A percentile compares a stretch with the other conserved stretches of the same genome.
Conservation (phyloP, 1,140 invertebrate genomes). For the Microplitis demolitor region DNA sequence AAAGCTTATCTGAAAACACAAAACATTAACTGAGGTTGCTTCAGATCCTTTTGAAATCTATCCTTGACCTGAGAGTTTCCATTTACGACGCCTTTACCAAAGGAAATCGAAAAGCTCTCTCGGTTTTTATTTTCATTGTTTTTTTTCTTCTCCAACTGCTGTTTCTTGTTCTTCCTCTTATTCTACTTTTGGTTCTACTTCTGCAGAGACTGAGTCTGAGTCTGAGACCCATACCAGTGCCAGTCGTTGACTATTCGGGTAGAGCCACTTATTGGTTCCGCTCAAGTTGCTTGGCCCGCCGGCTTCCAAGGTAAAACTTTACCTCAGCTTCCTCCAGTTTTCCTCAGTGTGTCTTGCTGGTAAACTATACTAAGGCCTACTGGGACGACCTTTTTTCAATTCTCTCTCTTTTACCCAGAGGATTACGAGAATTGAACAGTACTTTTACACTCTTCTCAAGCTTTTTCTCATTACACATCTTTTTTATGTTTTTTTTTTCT, state of each 20-base stretch:
- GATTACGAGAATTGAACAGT: conserved; percentile 20
- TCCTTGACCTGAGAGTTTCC: conserved; percentile 10
- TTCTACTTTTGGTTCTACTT: too few species aligned
- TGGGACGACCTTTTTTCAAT: neutral
- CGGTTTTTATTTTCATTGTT: neutral
- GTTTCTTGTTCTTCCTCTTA: neutral
- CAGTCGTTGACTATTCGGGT: neutral
- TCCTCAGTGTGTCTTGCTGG: neutral
- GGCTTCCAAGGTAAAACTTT: conserved; percentile 22
- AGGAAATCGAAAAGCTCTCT: conserved; percentile 15
- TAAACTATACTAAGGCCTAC: neutral
- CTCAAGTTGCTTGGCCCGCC: conserved; percentile 15
- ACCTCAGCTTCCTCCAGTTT: neutral
- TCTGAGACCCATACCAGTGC: neutral
- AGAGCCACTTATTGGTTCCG: conserved; percentile 30
- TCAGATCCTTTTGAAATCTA: conserved; percentile 18
- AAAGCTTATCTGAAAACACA: conserved; percentile 6
- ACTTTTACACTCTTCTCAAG: conserved; percentile 2
- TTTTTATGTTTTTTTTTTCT: conserved; percentile 2
- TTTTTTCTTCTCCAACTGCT: neutral
- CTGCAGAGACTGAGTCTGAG: too few species aligned
- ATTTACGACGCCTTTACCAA: conserved; percentile 12
- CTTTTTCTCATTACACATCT: neutral
- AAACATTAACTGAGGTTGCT: neutral
- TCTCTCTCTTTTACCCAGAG: conserved; percentile 3